These are phyloP conservation scores for Gorilla gorilla DNA, from an alignment of 2,113 vertebrate genomes.

Conservation along the genomic window DNA sequence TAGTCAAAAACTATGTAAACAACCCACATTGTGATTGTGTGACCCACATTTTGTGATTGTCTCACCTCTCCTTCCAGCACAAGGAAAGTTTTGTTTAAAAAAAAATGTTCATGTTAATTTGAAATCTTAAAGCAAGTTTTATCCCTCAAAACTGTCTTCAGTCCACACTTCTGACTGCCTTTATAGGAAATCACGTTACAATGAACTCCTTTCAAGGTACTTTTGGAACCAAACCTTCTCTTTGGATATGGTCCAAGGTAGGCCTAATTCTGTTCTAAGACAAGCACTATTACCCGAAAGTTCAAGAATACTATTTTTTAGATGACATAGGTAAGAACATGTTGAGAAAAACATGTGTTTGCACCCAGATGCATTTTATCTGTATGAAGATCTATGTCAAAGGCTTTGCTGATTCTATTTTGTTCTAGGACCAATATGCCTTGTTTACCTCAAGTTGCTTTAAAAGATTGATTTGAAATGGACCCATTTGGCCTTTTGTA, in stretches of 20 bases:
- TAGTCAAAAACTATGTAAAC: constrained; percentile 72
- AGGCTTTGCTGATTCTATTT: background rate
- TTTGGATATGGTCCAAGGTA: constrained; percentile 30
- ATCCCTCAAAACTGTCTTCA: background rate
- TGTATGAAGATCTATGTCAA: background rate
- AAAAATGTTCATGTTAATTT: background rate
- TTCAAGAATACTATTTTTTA: constrained; percentile 30
- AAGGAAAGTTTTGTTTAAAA: background rate
- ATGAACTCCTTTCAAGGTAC: constrained; percentile 16
- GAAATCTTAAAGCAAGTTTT: constrained; percentile 43
- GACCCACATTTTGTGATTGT: constrained; percentile 60
- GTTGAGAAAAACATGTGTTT: background rate
- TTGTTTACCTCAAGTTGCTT: background rate
- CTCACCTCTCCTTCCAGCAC: constrained; percentile 45
- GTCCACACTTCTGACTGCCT: background rate
- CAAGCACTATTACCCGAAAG: background rate
- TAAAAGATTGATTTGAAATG: background rate
- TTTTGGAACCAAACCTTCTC: constrained; percentile 27
- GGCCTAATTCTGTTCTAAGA: constrained; percentile 30
- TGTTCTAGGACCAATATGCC: background rate
- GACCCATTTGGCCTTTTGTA: background rate
- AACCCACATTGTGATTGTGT: constrained; percentile 34
- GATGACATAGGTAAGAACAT: background rate
- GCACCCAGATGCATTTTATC: background rate
- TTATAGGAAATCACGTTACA: background rate